A percentile compares a stretch with the other conserved stretches of the same genome.
Evolutionary conservation across 2,113 vertebrate species (phyloP).

Genomic region (Microcebus ravelobensis): DNA sequence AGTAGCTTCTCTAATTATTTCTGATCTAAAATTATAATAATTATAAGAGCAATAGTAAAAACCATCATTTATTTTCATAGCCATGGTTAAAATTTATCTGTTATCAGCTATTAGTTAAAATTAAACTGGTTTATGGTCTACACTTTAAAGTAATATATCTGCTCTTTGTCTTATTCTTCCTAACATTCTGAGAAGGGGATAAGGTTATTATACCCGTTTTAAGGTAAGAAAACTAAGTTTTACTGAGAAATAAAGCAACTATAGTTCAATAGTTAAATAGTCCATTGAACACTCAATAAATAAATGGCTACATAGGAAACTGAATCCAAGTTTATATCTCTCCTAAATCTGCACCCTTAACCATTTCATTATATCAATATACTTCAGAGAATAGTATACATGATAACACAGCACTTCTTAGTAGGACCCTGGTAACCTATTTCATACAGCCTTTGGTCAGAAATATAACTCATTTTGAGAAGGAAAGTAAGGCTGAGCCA

Average conservation of each 20-base stretch:
- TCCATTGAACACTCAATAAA: not conserved
- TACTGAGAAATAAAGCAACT: not conserved
- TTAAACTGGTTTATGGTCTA: not conserved
- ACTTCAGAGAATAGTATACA: not conserved
- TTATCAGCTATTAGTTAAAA: not conserved
- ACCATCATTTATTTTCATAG: not conserved
- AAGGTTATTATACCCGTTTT: not conserved
- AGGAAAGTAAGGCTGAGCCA: not conserved
- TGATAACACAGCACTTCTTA: not conserved
- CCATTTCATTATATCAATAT: not conserved
- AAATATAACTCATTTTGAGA: not conserved
- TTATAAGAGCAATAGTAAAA: not conserved
- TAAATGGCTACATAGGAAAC: not conserved
- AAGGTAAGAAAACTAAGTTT: not conserved
- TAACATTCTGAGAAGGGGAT: not conserved
- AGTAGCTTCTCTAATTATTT: not conserved
- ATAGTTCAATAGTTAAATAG: too few relatives aligned
- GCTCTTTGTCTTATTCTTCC: not conserved
- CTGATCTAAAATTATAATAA: not conserved
- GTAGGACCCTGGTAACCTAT: not conserved
- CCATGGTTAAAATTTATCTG: not conserved
- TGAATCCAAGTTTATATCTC: not conserved
- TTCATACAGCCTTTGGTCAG: not conserved
- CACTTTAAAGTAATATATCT: not conserved
- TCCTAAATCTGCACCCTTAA: not conserved